Evolutionary conservation across 2,113 vertebrate genomes (phyloP).

Genomic region (Cochlearius cochlearius): DNA sequence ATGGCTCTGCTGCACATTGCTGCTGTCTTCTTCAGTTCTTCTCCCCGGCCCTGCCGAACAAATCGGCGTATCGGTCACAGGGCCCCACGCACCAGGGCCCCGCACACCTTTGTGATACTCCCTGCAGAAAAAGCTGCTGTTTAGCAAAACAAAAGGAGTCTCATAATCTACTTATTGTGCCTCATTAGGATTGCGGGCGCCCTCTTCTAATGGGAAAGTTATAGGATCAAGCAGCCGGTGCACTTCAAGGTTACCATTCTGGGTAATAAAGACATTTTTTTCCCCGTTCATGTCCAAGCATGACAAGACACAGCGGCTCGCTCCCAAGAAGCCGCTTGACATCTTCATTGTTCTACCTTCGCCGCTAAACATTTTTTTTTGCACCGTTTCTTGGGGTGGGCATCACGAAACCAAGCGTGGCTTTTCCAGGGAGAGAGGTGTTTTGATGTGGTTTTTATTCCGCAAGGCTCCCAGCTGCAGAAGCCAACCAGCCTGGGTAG

Average conservation of each 20-base stretch:
- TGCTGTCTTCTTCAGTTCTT: conserved; percentile 1
- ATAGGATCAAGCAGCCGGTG: conserved; percentile 55
- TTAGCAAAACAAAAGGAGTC: conserved; percentile 68
- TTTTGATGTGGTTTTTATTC: background rate
- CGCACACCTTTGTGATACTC: conserved; percentile 59
- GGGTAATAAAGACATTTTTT: conserved; percentile 70
- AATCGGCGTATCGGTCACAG: conserved; percentile 29
- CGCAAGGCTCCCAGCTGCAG: background rate
- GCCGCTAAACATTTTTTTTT: background rate
- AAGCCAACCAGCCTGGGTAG: background rate
- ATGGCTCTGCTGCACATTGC: background rate
- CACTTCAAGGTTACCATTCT: conserved; percentile 53
- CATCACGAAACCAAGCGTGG: background rate
- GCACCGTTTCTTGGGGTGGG: background rate
- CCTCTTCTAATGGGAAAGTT: conserved; percentile 60
- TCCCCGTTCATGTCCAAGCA: conserved; percentile 47
- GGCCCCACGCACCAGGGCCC: conserved; percentile 9
- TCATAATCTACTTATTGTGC: conserved; percentile 72
- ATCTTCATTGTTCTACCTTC: conserved; percentile 69
- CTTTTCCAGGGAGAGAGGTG: background rate
- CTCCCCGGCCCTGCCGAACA: background rate
- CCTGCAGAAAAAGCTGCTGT: conserved; percentile 49
- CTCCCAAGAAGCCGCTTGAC: conserved; percentile 55
- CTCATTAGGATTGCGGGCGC: conserved; percentile 60
- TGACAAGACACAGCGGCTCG: conserved; percentile 53